Conservation (phyloP, 2,888 invertebrate species). For the Ametastegia equiseti region DNA sequence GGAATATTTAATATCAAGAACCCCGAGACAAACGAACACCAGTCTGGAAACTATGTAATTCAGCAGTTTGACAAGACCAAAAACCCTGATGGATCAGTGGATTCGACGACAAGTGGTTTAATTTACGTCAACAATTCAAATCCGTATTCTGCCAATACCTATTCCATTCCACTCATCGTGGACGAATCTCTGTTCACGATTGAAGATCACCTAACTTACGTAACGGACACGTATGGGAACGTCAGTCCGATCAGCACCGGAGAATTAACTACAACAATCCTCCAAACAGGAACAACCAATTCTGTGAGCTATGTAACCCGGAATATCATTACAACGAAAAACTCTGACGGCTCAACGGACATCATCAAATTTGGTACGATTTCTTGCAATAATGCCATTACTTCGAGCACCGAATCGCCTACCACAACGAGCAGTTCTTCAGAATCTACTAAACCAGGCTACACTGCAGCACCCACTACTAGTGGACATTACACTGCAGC, state of each 20-base stretch:
- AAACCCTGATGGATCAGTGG: slow-evolving; percentile 22
- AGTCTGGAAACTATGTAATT: slow-evolving; percentile 3
- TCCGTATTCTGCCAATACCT: neutral
- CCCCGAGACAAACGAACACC: neutral
- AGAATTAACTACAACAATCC: neutral
- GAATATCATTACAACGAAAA: neutral
- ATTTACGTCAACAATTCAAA: neutral
- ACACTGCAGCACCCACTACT: too few species aligned
- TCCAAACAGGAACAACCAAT: neutral
- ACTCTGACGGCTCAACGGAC: slow-evolving; percentile 30
- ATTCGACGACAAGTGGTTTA: neutral
- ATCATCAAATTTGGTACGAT: neutral
- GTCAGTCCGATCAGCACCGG: neutral
- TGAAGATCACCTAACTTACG: neutral
- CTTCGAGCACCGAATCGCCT: neutral
- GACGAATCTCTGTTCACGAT: neutral
- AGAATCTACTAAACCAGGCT: neutral
- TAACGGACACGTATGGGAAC: neutral
- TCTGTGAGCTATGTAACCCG: neutral
- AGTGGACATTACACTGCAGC: too few species aligned
- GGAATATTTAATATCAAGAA: slow-evolving; percentile 2
- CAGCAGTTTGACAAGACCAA: neutral
- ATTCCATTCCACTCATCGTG: neutral
- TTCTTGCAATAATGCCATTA: neutral
- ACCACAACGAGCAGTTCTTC: neutral